phyloP scores from a whole-genome alignment of 2,888 invertebrate genomes.

The Eumacrocentrus americanus region DNA sequence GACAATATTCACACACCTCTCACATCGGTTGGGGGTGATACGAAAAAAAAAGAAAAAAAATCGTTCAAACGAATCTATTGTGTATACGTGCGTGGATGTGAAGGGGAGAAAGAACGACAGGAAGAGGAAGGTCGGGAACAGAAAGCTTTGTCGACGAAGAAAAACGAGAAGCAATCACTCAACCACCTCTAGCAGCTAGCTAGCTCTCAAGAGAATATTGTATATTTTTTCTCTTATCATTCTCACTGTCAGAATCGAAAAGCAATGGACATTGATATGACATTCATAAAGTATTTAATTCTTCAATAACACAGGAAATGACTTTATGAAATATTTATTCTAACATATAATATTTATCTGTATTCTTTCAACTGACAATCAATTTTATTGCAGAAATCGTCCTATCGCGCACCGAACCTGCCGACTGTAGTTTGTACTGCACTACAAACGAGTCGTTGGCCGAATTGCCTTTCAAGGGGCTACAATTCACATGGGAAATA shows the following conservation, averaged over 20 bases:
- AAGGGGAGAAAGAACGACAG: neutral
- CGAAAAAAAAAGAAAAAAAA: neutral
- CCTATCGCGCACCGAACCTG: no score
- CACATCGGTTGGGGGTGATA: neutral
- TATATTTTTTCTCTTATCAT: neutral
- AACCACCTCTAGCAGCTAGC: slow-evolving; percentile 1
- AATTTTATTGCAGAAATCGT: no score
- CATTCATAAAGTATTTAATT: no score
- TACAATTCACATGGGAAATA: slow-evolving; percentile 27
- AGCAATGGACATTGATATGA: no score
- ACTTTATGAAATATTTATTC: no score
- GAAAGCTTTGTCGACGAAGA: slow-evolving; percentile 5
- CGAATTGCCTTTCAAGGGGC: slow-evolving; percentile 7
- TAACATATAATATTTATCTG: no score
- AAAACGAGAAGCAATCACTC: slow-evolving; percentile 13
- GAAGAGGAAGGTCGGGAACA: neutral
- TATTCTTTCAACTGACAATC: no score
- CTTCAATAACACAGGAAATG: no score
- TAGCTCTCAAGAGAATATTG: no score
- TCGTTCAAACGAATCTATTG: neutral
- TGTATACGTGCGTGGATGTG: slow-evolving; percentile 6
- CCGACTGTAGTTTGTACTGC: neutral
- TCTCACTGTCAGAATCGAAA: no score
- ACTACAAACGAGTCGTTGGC: neutral
- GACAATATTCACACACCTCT: neutral